Base-by-base conservation (phyloP, 2,888 invertebrate species). In the Drosophila kanekoi region DNA sequence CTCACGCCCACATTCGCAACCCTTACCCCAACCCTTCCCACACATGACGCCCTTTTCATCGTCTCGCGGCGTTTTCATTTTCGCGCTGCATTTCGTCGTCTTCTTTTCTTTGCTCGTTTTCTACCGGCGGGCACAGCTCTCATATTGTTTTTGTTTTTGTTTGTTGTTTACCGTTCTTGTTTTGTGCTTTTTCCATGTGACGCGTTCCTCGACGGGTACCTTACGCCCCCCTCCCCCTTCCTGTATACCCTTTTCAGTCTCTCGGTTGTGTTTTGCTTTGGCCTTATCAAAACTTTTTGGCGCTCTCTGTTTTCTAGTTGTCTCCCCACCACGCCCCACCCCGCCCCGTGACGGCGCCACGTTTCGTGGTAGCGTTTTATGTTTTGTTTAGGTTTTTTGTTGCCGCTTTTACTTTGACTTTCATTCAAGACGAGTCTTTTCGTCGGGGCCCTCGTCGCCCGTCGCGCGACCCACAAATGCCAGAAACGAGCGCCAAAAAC, bases 331-430 rank as follows among this genome's bases (percentile, higher is more conserved):
- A 5, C 53, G 2, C 14, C 52, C 48, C 44, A 13, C 57, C 47
- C 32, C 33, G 5, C 48, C 40, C 18, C 40, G 44, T 48, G 72
- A 16, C 20, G 49, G 37, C 18, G 54, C 32, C 67, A 32, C 64
- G 62, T 53, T 65, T 69, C 69, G 61, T 69, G 67, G 63, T 58
- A 66, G 44, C 74, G 77, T 75, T 89, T 78, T 76, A 75, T 83
- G 80, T 85, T 89, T 84, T 90, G 86, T 87, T 90, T 89, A 89
- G 88, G 78, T 86, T 91, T 83, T 87, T 88, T 86, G 75, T 82
- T 85, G 86, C 79, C 86, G 80, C 66, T 83, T 90, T 91, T 91
- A 91, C 90, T 91, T 90, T 91, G 90, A 91, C 90, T 91, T 91
- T 91, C 91, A 91, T 90, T 91, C 82, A 91, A 90, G 91, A 91